Evolutionary conservation across 2,888 invertebrate genomes (phyloP).

Genomic region (Acronicta leporina): DNA sequence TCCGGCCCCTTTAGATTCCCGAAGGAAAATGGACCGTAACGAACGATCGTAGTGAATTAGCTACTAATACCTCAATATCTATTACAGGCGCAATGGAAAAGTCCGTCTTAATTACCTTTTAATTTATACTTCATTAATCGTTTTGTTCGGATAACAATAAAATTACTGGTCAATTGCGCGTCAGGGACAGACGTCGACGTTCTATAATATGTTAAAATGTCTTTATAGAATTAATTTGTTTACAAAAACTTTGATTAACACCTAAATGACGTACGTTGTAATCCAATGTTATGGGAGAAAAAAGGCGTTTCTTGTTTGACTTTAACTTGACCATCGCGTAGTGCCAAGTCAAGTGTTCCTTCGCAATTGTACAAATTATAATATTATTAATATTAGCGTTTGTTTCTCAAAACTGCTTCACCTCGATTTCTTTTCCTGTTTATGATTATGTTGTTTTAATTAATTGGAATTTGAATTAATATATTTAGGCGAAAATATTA

Average conservation of each 20-base stretch:
- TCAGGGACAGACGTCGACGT: constrained; percentile 18
- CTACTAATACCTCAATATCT: constrained; percentile 51
- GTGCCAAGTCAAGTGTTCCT: constrained; percentile 25
- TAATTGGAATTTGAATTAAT: too few species aligned
- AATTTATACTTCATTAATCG: constrained; percentile 14
- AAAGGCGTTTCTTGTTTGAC: constrained; percentile 27
- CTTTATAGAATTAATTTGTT: constrained; percentile 19
- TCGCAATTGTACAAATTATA: constrained; percentile 43
- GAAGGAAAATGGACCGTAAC: constrained; percentile 53
- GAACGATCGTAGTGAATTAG: constrained; percentile 50
- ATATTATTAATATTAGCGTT: constrained; percentile 49
- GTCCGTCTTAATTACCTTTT: constrained; percentile 13
- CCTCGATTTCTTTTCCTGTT: constrained; percentile 74
- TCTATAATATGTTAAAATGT: constrained; percentile 14
- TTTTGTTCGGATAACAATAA: constrained; percentile 22
- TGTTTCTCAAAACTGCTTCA: constrained; percentile 57
- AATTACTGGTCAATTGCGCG: constrained; percentile 19
- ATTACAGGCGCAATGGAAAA: constrained; percentile 22
- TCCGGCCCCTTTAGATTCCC: constrained; percentile 53
- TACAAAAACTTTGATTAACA: constrained; percentile 26
- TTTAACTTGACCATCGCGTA: constrained; percentile 20
- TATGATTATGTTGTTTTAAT: constrained; percentile 56
- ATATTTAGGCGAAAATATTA: constrained; percentile 57
- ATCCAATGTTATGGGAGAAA: constrained; percentile 9
- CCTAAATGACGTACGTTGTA: constrained; percentile 10